phyloP scores from a whole-genome alignment of 2,888 invertebrate species.

The Atethmia centrago region DNA sequence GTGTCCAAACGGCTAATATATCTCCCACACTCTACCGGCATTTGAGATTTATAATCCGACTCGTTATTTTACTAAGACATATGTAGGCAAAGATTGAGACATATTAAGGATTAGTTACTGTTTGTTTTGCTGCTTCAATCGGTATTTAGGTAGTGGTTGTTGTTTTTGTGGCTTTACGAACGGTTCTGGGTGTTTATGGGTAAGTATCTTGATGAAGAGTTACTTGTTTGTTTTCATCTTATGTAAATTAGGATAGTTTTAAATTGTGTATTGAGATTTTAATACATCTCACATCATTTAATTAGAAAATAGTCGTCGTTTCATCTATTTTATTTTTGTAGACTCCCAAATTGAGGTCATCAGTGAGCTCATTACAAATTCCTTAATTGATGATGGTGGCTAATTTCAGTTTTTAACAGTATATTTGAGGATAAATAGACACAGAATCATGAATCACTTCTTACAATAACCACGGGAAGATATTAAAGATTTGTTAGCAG shows the following conservation, averaged over 20 bases:
- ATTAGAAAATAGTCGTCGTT: neutral
- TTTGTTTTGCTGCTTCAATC: constrained; percentile 47
- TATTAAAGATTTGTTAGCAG: constrained; percentile 15
- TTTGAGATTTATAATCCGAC: constrained; percentile 74
- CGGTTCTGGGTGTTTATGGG: constrained; percentile 22
- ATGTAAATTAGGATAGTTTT: neutral
- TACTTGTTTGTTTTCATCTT: constrained; percentile 13
- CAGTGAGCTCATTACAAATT: neutral
- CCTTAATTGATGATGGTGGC: neutral
- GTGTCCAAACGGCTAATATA: constrained; percentile 64
- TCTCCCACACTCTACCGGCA: constrained; percentile 77
- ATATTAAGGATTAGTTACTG: constrained; percentile 54
- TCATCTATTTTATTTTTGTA: neutral
- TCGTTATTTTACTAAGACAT: constrained; percentile 75
- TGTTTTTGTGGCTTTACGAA: constrained; percentile 51
- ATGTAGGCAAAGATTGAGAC: constrained; percentile 72
- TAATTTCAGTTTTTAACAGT: neutral
- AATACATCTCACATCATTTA: neutral
- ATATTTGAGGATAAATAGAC: neutral
- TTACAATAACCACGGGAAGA: constrained; percentile 1
- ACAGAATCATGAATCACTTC: neutral
- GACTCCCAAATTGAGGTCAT: neutral
- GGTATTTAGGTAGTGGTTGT: constrained; percentile 50
- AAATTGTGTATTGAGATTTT: neutral
- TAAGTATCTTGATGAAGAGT: constrained; percentile 24